phyloP scores from a whole-genome alignment of 2,888 invertebrate species.

The Antitype chi region DNA sequence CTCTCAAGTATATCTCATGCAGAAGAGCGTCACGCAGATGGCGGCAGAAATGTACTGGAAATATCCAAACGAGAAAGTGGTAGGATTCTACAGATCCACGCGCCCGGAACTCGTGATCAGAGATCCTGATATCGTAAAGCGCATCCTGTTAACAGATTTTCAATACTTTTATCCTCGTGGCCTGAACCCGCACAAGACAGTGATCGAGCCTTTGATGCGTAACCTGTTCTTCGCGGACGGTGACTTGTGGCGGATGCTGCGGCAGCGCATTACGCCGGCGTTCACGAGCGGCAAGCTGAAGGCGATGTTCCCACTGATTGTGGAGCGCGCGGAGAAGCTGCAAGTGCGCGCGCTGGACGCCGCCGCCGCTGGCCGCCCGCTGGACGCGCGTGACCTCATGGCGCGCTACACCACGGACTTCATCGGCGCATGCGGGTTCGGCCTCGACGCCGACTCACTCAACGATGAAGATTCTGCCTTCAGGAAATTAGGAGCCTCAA shows the following conservation, averaged over 20 bases:
- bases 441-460: conserved; percentile 78
- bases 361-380: conserved; percentile 63
- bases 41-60: conserved; percentile 74
- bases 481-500: conserved; percentile 75
- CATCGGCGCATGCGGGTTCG: conserved; percentile 81
- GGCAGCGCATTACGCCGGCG: conserved; percentile 82
- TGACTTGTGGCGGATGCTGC: conserved; percentile 80
- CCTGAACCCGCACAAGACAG: conserved; percentile 69
- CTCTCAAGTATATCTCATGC: conserved; percentile 62
- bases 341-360: conserved; percentile 69
- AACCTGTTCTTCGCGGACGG: conserved; percentile 82
- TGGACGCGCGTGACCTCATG: conserved; percentile 81
- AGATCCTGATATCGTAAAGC: conserved; percentile 76
- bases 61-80: conserved; percentile 77
- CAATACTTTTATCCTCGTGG: conserved; percentile 75
- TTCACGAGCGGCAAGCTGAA: conserved; percentile 81
- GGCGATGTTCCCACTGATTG: conserved; percentile 82
- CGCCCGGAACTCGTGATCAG: conserved; percentile 74
- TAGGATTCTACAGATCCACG: conserved; percentile 75
- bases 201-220: conserved; percentile 77
- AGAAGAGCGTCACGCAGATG: conserved; percentile 72
- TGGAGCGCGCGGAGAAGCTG: conserved; percentile 77
- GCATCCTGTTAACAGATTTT: conserved; percentile 75
- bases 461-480: conserved; percentile 77
- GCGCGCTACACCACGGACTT: conserved; percentile 82